These are phyloP conservation scores for chimpanzee (Pan troglodytes) DNA, from an alignment of 2,113 vertebrate species.

Conservation along the genomic window NHGRI_mPanTro3-v2.1_pri NC_072402.2:18892501-18893000, in stretches of 20 bases:
- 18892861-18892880: slow-evolving; percentile 47
- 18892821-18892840: background rate
- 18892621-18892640: background rate
- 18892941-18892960: slow-evolving; percentile 52
- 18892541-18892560: background rate
- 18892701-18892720: background rate
- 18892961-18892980: slow-evolving; percentile 55
- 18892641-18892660: background rate
- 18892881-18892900: slow-evolving; percentile 48
- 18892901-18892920: slow-evolving; percentile 34
- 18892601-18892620: background rate
- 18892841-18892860: background rate
- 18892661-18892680: background rate
- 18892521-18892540: background rate
- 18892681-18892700: background rate
- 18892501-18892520: background rate
- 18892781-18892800: background rate
- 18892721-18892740: background rate
- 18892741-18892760: background rate
- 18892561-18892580: background rate
- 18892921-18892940: slow-evolving; percentile 51
- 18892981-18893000: slow-evolving; percentile 10
- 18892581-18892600: background rate
- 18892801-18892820: background rate
- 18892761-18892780: background rate